Base-by-base conservation (phyloP, 2,113 vertebrate species). In the Dicrurus megarhynchus region DNA sequence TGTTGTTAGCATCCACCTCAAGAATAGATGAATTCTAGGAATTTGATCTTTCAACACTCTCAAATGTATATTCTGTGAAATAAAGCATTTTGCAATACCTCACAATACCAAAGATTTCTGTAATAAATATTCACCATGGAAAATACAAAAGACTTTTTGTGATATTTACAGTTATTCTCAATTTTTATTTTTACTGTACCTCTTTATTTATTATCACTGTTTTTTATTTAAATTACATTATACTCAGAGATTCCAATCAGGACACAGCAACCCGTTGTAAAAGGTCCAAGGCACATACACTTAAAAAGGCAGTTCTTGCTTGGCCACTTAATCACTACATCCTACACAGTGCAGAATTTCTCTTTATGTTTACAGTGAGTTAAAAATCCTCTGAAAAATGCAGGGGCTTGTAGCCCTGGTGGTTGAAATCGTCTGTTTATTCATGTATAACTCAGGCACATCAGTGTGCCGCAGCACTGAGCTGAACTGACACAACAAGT, bases 11-110 rank as follows among this genome's bases (percentile, higher is more conserved):
- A 67, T 88, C 87, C 73, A 93, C 82, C 87, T 92, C 74, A 41
- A 86, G 55, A 75, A 71, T 10, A 97, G 91, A 95, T 87, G 91
- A 96, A 97, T 96, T 97, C 88, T 82, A 97, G 95, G 96, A 97
- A 97, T 97, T 13, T 95, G 83, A 93, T 97, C 97, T 97, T 97
- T 97, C 91, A 84, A 52, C 92, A 81, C 78, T 67, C 83, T 70
- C 67, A 88, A 91, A 94, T 82, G 88, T 83, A 49, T 87, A 88
- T 89, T 82, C 84, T 41, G 5, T 75, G 76, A 78, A 97, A 85
- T 69, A 90, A 86, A 91, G 35, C 63, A 78, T 81, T 96, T 93
- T 2, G 6, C 67, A 94, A 47, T 82, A 81, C 16, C 75, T 88
- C 3, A 0, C n/a, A 84, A 60, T 84, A 47, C 22, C 13, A 33